These are phyloP conservation scores for Hypsopygia costalis DNA, from an alignment of 2,888 invertebrate species.

Conservation along the genomic window DNA sequence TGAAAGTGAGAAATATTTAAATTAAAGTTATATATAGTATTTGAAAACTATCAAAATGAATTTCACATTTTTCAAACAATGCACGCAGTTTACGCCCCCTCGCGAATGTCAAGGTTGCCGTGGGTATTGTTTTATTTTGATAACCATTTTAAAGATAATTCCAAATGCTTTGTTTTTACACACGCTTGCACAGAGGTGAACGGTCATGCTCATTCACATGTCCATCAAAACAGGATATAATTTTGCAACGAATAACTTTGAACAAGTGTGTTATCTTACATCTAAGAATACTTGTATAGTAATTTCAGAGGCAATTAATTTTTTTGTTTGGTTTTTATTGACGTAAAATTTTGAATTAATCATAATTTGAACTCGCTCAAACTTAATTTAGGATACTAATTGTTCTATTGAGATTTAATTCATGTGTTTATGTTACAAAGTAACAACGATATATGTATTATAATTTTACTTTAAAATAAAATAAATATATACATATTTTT, in stretches of 20 bases:
- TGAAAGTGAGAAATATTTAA: background rate
- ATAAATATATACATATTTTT: no score
- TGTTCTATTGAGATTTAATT: no score
- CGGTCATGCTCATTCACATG: slow-evolving; percentile 6
- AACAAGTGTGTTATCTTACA: no score
- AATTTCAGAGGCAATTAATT: no score
- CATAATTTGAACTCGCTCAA: no score
- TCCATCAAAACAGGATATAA: slow-evolving; percentile 7
- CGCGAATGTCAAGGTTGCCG: slow-evolving; percentile 15
- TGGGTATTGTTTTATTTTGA: slow-evolving; percentile 12
- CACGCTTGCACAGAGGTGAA: slow-evolving; percentile 7
- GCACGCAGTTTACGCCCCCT: background rate
- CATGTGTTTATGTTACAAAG: no score
- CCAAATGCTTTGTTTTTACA: slow-evolving; percentile 3
- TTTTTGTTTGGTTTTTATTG: no score
- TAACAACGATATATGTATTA: no score
- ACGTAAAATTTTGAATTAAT: no score
- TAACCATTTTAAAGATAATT: background rate
- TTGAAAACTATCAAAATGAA: slow-evolving; percentile 11
- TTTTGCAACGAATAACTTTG: background rate
- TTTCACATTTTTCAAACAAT: slow-evolving; percentile 10
- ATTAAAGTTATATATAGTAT: background rate
- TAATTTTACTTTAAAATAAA: no score
- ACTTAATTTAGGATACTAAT: no score
- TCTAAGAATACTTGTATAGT: no score